Base-by-base conservation (phyloP, 1,140 invertebrate species). In the Drosophila nikananu region DNA sequence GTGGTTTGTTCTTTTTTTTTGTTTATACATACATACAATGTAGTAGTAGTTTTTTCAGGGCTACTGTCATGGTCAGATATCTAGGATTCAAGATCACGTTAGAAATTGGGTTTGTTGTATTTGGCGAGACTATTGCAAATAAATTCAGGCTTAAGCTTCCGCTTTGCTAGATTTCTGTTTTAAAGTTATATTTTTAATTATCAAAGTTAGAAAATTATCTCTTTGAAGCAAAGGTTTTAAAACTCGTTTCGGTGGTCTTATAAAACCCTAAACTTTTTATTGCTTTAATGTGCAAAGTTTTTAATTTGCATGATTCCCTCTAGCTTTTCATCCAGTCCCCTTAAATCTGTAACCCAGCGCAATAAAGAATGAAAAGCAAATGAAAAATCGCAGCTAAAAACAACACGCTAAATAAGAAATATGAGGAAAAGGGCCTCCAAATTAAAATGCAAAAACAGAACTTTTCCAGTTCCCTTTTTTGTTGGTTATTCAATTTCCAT, bases 401-500 rank as follows among this genome's bases (percentile, higher is more conserved):
- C 52, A 59, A 51, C 2, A 63, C 44, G 59, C 30, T n/a, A 10
- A 52, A 39, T 52, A 73, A 21, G 30, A 32, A 54, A 25, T 21
- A 27, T 21, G 15, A 35, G 58, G 41, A 59, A 55, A 73, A 19
- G 9, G 30, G 46, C 19, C 51, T 13, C 19, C 5, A 52, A 30
- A 52, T 52, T 52, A 10, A 59, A 71, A 72, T 35, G 58, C 23
- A 37, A 27, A 37, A 42, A 27, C 32, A 46, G 12, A 76, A 75
- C 39, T 75, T 75, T 75, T 41, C 19, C 21, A 51, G 61, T 54
- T 54, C 13, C 4, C 9, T 46, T 49, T 67, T 71, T 68, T 27
- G 39, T 71, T 68, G 19, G 39, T 48, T 68, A 55, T 73, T 61
- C 37, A 51, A 72, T 72, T 70, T 49, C 23, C 42, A 48, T 48